Evolutionary conservation across 1,140 invertebrate species (phyloP), one percentile per base, ranked within the genome.

Genomic region (Oedothorax gibbosus): DNA sequence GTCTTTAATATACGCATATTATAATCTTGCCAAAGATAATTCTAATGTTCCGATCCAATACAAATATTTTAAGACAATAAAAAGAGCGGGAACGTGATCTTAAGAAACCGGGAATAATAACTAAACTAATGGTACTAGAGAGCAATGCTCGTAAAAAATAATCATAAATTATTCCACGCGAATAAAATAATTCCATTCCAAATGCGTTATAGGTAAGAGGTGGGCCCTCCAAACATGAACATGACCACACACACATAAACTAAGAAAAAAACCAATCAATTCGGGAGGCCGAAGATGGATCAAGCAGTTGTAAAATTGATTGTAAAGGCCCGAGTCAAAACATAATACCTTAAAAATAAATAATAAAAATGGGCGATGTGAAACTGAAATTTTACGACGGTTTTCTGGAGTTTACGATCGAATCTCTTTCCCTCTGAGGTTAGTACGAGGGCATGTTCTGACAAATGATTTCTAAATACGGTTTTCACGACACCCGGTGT

Each of bases 381-480:
- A 82, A 82, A 82, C 80, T 73, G 69, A 82, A 82, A 82, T 82
- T 82, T 82, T 82, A 82, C 69, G 80, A 73, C 73, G 68, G 18
- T n/a, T 35, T 14, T 71, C 18, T 64, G 65, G 56, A 73, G 68
- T 82, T 82, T 82, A 82, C 80, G 80, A 82, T 64, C 69, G 68
- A 57, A 60, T 82, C 69, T 82, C 35, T 1, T 73, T 81, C 65
- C 35, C 80, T 82, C 50, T 72, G 51, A 73, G 68, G 68, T 64
- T 82, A 54, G 60, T 35, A 54, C 18, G 64, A 79, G 62, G 64
- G 77, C 80, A 82, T 82, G 80, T 82, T 82, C 80, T 71, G 80
- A 82, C 80, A 82, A 82, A 82, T 82, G 80, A 82, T 82, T 82
- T 82, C 80, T 82, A 82, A 82, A 82, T 82, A 82, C 80, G 80